Base-by-base conservation (phyloP, 2,888 invertebrate species). In the Tholera decimalis region DNA sequence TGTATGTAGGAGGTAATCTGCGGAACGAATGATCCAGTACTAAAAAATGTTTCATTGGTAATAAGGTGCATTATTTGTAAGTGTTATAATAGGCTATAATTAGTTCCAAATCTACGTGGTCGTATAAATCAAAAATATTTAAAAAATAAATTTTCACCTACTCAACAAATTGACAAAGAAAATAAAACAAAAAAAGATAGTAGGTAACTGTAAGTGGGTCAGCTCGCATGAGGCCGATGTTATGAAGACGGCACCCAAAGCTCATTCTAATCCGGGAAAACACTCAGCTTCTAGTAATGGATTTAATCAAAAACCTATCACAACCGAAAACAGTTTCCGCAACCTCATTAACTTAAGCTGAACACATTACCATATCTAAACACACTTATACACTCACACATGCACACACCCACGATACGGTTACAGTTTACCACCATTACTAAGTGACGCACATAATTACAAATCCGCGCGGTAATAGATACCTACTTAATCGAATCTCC, bases 401-500 rank as follows among this genome's bases (percentile, higher is more conserved):
- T 22, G 63, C 44, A 41, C 47, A 15, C 26, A 54, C 37, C 60
- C 50, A 62, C 61, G 61, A 67, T 39, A 73, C 79, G 35, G 30
- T 35, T 64, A 79, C 64, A 82, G 54, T 63, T 51, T 72, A 67
- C 66, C 55, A 35, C 47, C 46, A 75, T 78, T 71, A 68, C 63
- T 61, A 50, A 56, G 73, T 72, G 66, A 68, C 72, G 59, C 74
- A 72, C 58, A 65, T 83, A 77, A 79, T 77, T 81, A 74, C 75
- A 54, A 80, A 84, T 79, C 73, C 37, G 65, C 61, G 41, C 59
- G 49, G 71, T 85, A 83, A 80, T 79, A 79, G 77, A 83, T 84
- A 77, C 72, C 66, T 64, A 74, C 65, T 77, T 81, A 85, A 84
- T 85, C 82, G 80, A 84, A 87, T 85, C 81, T 82, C 74, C 73